Conservation (phyloP, 2,797 vertebrate genomes). For the Centroberyx gerrardi region DNA sequence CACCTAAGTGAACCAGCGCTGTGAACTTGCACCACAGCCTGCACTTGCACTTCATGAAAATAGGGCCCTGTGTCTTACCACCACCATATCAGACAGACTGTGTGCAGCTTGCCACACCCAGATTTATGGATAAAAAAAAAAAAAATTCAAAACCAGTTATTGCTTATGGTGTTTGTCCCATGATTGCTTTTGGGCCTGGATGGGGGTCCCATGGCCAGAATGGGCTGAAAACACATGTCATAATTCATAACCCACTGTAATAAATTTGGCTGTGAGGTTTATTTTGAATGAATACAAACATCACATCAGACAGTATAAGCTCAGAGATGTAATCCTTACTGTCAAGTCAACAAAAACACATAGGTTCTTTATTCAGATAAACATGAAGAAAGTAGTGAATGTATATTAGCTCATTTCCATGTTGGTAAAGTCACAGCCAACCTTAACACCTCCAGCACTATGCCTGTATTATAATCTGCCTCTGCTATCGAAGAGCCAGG, state of each 20-base stretch:
- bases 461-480: constrained; percentile 60
- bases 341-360: constrained; percentile 36
- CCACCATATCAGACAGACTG: too few species aligned
- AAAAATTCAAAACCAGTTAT: too few species aligned
- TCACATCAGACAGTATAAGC: constrained; percentile 26
- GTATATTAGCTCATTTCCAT: constrained; percentile 51
- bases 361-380: constrained; percentile 25
- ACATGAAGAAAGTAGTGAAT: constrained; percentile 27
- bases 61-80: too few species aligned
- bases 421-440: constrained; percentile 27
- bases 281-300: constrained; percentile 19
- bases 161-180: background rate
- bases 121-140: too few species aligned
- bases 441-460: constrained; percentile 63
- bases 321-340: constrained; percentile 33
- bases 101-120: too few species aligned
- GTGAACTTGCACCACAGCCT: too few species aligned
- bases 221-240: constrained; percentile 14
- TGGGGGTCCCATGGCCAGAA: background rate
- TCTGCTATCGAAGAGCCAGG: constrained; percentile 60
- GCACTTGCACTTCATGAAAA: too few species aligned
- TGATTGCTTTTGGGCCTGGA: constrained; percentile 11
- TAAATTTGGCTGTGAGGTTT: background rate
- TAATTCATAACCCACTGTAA: background rate
- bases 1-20: too few species aligned